Evolutionary conservation across 2,797 vertebrate species (phyloP).

Genomic region (Pangasius krempfi): DNA sequence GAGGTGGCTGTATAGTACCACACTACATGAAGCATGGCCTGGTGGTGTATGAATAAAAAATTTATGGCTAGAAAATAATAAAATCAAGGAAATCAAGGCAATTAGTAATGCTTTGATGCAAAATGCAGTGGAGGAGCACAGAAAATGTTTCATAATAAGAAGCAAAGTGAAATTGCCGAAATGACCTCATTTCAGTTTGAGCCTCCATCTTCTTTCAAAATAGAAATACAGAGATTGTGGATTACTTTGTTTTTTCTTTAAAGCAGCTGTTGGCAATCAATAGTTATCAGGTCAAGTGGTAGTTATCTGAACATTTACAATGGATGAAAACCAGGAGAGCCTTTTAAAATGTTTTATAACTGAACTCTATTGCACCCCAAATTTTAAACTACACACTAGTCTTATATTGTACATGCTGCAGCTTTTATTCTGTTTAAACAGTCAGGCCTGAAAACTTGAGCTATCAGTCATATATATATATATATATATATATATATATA

Average conservation of each 20-base stretch:
- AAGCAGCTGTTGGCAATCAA: conserved; percentile 2
- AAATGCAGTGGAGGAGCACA: conserved; percentile 71
- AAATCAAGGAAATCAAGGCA: conserved; percentile 80
- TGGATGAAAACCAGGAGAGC: not conserved
- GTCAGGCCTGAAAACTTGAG: not conserved
- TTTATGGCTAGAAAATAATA: conserved; percentile 77
- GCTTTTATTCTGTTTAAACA: not conserved
- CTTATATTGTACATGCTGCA: not conserved
- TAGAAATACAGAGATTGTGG: conserved; percentile 30
- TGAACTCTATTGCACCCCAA: not conserved
- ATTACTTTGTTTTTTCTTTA: conserved; percentile 4
- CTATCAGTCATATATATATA: not conserved
- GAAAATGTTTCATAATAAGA: conserved; percentile 65
- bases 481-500: no score
- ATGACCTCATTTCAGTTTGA: conserved; percentile 63
- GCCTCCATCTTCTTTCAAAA: conserved; percentile 55
- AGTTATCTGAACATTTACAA: conserved; percentile 24
- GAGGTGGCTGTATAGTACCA: conserved; percentile 81
- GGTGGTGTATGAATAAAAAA: conserved; percentile 80
- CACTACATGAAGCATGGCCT: conserved; percentile 77
- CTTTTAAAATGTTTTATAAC: not conserved
- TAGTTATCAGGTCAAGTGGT: conserved; percentile 29
- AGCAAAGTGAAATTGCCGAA: conserved; percentile 61
- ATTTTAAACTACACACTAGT: not conserved
- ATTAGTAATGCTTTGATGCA: conserved; percentile 81